A percentile compares a stretch with the other conserved stretches of the same genome.
phyloP scores from a whole-genome alignment of 2,888 invertebrate species.

The Aphrophora alni region DNA sequence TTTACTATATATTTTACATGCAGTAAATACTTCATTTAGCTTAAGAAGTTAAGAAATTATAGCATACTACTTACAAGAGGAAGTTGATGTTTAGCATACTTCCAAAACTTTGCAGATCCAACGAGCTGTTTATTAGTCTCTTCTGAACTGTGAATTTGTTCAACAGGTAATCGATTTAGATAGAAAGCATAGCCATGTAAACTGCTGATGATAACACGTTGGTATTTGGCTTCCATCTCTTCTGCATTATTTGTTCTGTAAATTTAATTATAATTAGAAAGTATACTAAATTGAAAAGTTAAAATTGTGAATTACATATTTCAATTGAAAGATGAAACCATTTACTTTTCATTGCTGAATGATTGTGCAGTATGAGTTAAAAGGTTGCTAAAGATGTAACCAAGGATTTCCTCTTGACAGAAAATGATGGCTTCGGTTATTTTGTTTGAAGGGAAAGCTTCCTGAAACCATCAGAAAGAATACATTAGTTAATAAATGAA shows the following conservation, averaged over 20 bases:
- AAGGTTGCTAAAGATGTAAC: conserved; percentile 74
- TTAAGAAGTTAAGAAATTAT: no score
- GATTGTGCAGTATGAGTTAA: conserved; percentile 65
- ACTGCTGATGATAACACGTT: conserved; percentile 69
- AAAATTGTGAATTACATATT: neutral
- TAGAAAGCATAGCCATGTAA: conserved; percentile 70
- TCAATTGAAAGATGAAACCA: conserved; percentile 24
- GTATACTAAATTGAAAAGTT: neutral
- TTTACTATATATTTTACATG: no score
- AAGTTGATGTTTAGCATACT: conserved; percentile 65
- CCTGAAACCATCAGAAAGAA: conserved; percentile 57
- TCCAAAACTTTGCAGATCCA: conserved; percentile 73
- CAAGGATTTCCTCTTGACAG: conserved; percentile 81
- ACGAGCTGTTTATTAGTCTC: conserved; percentile 64
- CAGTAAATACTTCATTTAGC: no score
- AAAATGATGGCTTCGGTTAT: conserved; percentile 78
- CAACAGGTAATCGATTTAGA: conserved; percentile 62
- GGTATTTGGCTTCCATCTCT: conserved; percentile 73
- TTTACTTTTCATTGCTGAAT: conserved; percentile 61
- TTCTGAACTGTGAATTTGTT: conserved; percentile 62
- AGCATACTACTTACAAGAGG: conserved; percentile 57
- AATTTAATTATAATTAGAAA: conserved; percentile 18
- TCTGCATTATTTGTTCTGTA: conserved; percentile 64
- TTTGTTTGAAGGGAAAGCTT: conserved; percentile 81
- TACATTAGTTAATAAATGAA: neutral